phyloP scores from a whole-genome alignment of 2,113 vertebrate species.

The Notarius lentiginosus region DNA sequence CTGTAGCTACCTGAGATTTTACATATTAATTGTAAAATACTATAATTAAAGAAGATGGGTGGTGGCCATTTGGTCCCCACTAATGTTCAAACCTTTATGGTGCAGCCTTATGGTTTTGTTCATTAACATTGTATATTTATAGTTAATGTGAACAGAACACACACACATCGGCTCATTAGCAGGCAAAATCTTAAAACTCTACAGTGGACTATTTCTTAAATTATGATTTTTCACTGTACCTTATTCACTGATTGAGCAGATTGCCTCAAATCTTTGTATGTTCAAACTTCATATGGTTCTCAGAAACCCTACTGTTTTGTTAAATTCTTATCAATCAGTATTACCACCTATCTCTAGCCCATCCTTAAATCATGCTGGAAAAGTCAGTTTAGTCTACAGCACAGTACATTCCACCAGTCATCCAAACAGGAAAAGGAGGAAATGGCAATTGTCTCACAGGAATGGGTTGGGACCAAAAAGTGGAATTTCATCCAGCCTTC shows the following conservation, averaged over 20 bases:
- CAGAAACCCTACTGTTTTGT: not conserved
- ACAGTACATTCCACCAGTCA: slow-evolving; percentile 58
- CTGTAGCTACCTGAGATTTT: not conserved
- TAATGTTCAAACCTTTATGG: not conserved
- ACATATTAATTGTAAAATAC: not conserved
- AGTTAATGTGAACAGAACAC: not conserved
- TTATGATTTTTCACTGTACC: slow-evolving; percentile 10
- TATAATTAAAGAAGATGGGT: not conserved
- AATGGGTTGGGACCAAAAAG: slow-evolving; percentile 47
- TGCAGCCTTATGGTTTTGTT: not conserved
- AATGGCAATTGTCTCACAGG: slow-evolving; percentile 48
- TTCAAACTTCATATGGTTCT: not conserved
- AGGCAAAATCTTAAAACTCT: not conserved
- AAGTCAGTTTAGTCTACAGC: slow-evolving; percentile 45
- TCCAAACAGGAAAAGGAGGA: slow-evolving; percentile 50
- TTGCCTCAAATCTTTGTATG: not conserved
- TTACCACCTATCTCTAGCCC: not conserved
- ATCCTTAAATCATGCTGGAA: not conserved
- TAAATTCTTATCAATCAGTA: not conserved
- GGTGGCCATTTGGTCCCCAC: not conserved
- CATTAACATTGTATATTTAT: not conserved
- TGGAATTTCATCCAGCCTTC: not conserved
- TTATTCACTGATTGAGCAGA: not conserved
- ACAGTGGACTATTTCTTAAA: not conserved
- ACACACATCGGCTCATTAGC: not conserved